A percentile compares a stretch with the other conserved stretches of the same genome.
phyloP scores from a whole-genome alignment of 2,888 invertebrate genomes.

The Limnephilus rhombicus region DNA sequence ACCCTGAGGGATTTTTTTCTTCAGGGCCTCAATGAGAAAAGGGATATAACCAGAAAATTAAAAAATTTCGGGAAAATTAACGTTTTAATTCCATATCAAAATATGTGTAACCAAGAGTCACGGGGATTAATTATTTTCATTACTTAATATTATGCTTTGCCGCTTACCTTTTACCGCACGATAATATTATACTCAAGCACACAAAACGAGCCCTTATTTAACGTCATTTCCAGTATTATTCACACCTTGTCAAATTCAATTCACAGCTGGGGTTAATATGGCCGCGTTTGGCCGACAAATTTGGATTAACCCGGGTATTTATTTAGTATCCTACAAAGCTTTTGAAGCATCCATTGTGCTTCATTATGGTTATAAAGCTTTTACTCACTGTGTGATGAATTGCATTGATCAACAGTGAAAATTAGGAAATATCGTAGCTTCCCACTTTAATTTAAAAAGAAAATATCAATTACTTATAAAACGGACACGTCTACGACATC shows the following conservation, averaged over 20 bases:
- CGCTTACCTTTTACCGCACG: not conserved
- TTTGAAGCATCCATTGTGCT: not conserved
- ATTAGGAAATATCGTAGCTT: no score
- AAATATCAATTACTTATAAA: no score
- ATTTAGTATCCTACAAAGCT: not conserved
- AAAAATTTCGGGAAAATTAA: not conserved
- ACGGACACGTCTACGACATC: no score
- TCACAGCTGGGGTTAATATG: not conserved
- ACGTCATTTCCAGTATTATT: not conserved
- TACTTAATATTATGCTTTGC: not conserved
- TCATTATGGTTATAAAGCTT: not conserved
- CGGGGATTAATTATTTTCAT: no score
- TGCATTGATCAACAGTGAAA: no score
- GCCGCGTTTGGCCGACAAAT: not conserved
- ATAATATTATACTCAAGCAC: not conserved
- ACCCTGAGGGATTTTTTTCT: no score
- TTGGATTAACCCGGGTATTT: not conserved
- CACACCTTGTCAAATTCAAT: not conserved
- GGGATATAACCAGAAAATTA: no score
- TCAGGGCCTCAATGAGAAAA: no score
- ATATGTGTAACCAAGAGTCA: no score
- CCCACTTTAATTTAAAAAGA: no score
- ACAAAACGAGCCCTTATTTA: no score
- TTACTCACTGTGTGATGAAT: no score
- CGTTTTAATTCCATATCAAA: not conserved